phyloP scores from a whole-genome alignment of 1,140 invertebrate species.

The Drosophila nebulosa region DNA sequence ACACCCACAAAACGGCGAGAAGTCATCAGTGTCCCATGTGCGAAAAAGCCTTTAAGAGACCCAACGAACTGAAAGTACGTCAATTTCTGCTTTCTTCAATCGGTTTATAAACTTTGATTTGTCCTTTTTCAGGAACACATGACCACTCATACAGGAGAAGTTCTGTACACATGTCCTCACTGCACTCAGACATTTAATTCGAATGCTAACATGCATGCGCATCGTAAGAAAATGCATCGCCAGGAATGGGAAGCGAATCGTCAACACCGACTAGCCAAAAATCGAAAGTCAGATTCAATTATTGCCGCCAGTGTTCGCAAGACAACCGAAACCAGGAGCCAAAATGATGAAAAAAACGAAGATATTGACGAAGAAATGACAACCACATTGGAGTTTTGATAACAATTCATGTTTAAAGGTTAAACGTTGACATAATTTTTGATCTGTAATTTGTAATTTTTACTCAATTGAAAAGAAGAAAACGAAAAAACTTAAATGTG shows the following conservation, averaged over 20 bases:
- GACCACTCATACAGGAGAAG: conserved; percentile 72
- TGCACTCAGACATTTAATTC: conserved; percentile 76
- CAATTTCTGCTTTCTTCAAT: background rate
- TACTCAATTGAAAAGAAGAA: conserved; percentile 48
- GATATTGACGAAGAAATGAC: background rate
- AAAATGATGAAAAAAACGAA: background rate
- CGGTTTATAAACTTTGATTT: background rate
- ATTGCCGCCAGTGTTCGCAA: conserved; percentile 57
- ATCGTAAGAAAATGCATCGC: conserved; percentile 72
- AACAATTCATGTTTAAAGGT: conserved; percentile 21
- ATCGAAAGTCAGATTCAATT: conserved; percentile 45
- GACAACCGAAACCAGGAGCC: conserved; percentile 40
- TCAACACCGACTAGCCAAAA: conserved; percentile 17
- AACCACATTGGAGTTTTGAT: background rate
- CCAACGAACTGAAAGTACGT: conserved; percentile 46
- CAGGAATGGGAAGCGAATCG: conserved; percentile 70
- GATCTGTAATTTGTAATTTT: conserved; percentile 35
- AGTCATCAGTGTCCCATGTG: conserved; percentile 64
- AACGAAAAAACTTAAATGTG: background rate
- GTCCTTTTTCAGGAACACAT: conserved; percentile 65
- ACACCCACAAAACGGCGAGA: conserved; percentile 58
- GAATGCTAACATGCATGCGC: conserved; percentile 76
- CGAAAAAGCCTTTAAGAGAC: conserved; percentile 69
- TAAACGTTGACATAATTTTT: background rate
- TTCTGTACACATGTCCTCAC: conserved; percentile 73